Evolutionary conservation across 2,113 vertebrate genomes (phyloP).

Genomic region (Tympanuchus pallidicinctus): DNA sequence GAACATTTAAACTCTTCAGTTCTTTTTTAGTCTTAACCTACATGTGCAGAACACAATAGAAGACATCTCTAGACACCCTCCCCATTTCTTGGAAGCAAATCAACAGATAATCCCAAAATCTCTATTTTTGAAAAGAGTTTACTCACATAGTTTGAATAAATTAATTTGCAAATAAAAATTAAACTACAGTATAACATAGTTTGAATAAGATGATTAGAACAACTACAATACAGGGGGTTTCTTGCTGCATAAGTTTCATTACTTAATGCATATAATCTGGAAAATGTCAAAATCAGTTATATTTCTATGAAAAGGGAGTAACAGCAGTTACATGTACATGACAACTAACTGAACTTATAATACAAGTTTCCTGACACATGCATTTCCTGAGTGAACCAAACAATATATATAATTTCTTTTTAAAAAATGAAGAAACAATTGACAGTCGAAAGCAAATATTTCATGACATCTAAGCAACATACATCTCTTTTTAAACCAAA

Average conservation of each 20-base stretch:
- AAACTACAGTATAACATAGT: constrained; percentile 80
- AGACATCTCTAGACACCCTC: neutral
- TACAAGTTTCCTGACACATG: constrained; percentile 82
- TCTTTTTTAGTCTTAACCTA: neutral
- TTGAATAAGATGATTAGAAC: constrained; percentile 81
- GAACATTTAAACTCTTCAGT: neutral
- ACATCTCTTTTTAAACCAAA: constrained; percentile 54
- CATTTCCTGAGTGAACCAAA: constrained; percentile 85
- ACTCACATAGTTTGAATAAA: constrained; percentile 82
- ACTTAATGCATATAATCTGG: constrained; percentile 74
- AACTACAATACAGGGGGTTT: constrained; percentile 78
- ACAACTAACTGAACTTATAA: constrained; percentile 76
- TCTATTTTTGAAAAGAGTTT: constrained; percentile 81
- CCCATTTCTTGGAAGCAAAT: constrained; percentile 48
- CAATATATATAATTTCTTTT: constrained; percentile 66
- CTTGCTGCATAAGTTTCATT: constrained; percentile 73
- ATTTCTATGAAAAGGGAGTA: constrained; percentile 76
- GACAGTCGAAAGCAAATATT: constrained; percentile 76
- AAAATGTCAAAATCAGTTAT: constrained; percentile 75
- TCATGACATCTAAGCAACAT: constrained; percentile 71
- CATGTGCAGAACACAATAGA: neutral
- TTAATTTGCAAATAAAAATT: constrained; percentile 86
- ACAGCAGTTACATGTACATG: constrained; percentile 79
- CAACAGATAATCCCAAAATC: constrained; percentile 59
- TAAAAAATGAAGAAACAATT: constrained; percentile 69